Base-by-base conservation (phyloP, 2,113 vertebrate genomes). In the Vulpes vulpes region DNA sequence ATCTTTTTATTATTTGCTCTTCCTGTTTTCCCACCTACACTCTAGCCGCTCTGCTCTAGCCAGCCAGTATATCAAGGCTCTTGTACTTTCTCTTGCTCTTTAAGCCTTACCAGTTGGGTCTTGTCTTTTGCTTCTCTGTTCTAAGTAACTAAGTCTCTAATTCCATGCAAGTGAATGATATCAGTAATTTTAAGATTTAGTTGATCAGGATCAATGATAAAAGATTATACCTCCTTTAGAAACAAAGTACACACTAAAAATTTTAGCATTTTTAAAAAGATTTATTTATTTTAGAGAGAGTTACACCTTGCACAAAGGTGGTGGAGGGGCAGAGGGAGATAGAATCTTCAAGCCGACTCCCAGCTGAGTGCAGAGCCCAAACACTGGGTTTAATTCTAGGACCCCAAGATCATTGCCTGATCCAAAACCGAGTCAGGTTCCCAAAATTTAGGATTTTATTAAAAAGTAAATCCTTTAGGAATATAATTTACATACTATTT, bases 171-270 rank as follows among this genome's bases (percentile, higher is more conserved):
- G 11, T 79, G 25, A 95, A 86, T 86, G 35, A 14, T 25, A 59
- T 92, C 67, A 25, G 8, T 89, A 71, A 89, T 89, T 84, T 71
- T 92, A 90, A 93, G 69, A 74, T 91, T 74, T 90, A 89, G 6
- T 94, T 92, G 38, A 74, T 85, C 11, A 51, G 22, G 10, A 17
- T 78, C n/a, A 62, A 1, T 76, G 35, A 69, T 94, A 69, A 65
- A 93, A 88, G 19, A 74, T 65, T 32, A 43, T 43, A 20, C 71
- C 49, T 74, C 30, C 49, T 89, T 90, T 87, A 82, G 85, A 81
- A 89, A 76, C 65, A 74, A 65, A 86, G 62, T 69, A 25, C 32
- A 53, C 53, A 43, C 32, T 35, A 95, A 96, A 83, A 87, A 12
- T 78, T 53, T 96, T n/a, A 35, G 19, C 8, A 51, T 74, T 89